Evolutionary conservation across 1,140 invertebrate species (phyloP).

Genomic region (Orchesella cincta): DNA sequence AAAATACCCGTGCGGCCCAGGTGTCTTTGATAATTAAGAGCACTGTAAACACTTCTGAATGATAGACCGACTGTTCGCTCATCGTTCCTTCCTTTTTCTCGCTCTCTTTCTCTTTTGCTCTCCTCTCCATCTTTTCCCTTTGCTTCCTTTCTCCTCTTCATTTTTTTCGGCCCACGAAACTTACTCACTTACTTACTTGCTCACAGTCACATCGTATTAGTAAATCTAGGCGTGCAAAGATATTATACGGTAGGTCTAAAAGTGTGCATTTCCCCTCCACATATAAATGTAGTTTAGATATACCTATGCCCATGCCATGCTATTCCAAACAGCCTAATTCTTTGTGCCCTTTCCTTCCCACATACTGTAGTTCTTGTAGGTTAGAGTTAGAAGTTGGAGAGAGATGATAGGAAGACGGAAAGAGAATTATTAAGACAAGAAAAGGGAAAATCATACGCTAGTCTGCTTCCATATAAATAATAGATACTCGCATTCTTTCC

Average conservation of each 20-base stretch:
- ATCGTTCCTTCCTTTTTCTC: not conserved
- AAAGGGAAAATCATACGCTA: not conserved
- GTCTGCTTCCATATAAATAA: not conserved
- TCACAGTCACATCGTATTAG: not conserved
- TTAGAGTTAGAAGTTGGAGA: not conserved
- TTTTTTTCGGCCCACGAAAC: not conserved
- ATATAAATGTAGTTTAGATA: not conserved
- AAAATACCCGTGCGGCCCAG: constrained; percentile 49
- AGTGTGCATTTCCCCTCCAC: not conserved
- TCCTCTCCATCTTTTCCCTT: not conserved
- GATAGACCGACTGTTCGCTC: not conserved
- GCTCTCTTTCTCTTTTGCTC: not conserved
- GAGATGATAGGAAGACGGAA: not conserved
- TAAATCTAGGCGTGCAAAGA: not conserved
- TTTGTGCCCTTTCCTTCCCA: not conserved
- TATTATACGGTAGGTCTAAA: too few species aligned
- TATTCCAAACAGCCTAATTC: not conserved
- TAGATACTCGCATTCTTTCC: not conserved
- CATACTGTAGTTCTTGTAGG: not conserved
- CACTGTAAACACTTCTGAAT: constrained; percentile 39
- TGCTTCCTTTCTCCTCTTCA: not conserved
- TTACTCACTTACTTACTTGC: not conserved
- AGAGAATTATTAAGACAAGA: too few species aligned
- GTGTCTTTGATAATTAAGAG: constrained; percentile 52
- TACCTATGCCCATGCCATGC: not conserved